Base-by-base conservation (phyloP, 2,797 vertebrate genomes). In the Nothura maculosa region DNA sequence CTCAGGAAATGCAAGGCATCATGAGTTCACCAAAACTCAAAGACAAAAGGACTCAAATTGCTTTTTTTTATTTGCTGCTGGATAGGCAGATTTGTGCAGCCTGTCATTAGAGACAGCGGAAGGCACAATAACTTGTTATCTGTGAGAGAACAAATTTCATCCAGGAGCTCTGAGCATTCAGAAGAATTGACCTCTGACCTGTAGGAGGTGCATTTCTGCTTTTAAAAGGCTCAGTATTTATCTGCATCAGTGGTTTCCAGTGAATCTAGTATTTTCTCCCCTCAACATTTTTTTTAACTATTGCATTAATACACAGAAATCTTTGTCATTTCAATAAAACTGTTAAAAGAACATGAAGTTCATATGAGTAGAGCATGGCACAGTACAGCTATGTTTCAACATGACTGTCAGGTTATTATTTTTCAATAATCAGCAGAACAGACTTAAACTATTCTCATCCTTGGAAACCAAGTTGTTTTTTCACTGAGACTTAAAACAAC, bases 391-490 rank as follows among this genome's bases (percentile, higher is more conserved):
- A 50, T 47, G 45, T 42, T 82, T 77, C 79, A 80, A 87, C 21
- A 78, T 0, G 2, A 58, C 45, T 68, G 66, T 78, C 62, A 81
- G 48, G 64, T 90, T 83, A 82, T 80, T 94, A 68, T 72, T 95
- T 92, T 89, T 72, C 92, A 94, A 87, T 90, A 94, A 85, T 58
- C 82, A 80, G 58, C 48, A 82, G 58, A 94, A 90, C 57, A 94
- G 54, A 79, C 34, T 55, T 55, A 55, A 70, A 86, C 48, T 93
- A 77, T 86, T 93, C 76, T 87, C 50, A 84, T 67, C 67, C 80
- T 94, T 93, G 89, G 91, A 92, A 95, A 85, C 69, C 32, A 64
- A 95, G 30, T 18, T 86, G 52, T 0, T 87, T 93, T 95, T 83
- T 81, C 72, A 6, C 69, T 68, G 90, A 89, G 32, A 85, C 72